Base-by-base conservation (phyloP, 2,888 invertebrate genomes). In the Rhaphigaster nebulosa region DNA sequence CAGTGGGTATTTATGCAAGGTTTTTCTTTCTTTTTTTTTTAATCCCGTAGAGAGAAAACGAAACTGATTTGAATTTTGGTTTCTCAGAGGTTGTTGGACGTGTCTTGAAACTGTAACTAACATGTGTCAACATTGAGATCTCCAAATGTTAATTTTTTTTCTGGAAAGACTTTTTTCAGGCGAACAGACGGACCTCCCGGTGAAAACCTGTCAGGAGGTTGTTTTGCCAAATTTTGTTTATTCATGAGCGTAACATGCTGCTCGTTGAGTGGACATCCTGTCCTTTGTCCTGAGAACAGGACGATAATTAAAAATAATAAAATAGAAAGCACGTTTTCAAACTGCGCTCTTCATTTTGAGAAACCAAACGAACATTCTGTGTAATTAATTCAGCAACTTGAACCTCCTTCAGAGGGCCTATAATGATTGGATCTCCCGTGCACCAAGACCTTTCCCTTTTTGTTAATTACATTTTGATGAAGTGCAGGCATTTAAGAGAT, bases 11-110 rank as follows among this genome's bases (percentile, higher is more conserved):
- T 65, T 26, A 23, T 56, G 56, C 4, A 26, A 8, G 5, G 6
- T 26, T 26, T 26, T n/a, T 65, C 3, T 65, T n/a, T 60, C n/a
- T 60, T 18, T 29, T 13, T 65, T 29, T 65, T 29, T 65, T 3
- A 3, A 65, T 65, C 34, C 8, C 65, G 0, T 15, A 15, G 29
- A 34, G 65, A 34, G 29, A 65, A 65, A 65, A 65, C 65, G 18
- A 65, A 65, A 65, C 65, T 65, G 65, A 65, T 65, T 65, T 65
- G 65, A 65, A 65, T 65, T 65, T 65, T 34, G 18, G 65, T 65
- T 65, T 65, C 29, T 34, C 34, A 29, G 29, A 34, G 29, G n/a
- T n/a, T 60, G 26, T 6, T 3, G 65, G 18, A 65, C 65, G 29
- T 65, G 65, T 34, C 65, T 65, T 65, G 65, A 65, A 65, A 34